Conservation (phyloP, 2,888 invertebrate genomes). For the Phyllotreta striolata region DNA sequence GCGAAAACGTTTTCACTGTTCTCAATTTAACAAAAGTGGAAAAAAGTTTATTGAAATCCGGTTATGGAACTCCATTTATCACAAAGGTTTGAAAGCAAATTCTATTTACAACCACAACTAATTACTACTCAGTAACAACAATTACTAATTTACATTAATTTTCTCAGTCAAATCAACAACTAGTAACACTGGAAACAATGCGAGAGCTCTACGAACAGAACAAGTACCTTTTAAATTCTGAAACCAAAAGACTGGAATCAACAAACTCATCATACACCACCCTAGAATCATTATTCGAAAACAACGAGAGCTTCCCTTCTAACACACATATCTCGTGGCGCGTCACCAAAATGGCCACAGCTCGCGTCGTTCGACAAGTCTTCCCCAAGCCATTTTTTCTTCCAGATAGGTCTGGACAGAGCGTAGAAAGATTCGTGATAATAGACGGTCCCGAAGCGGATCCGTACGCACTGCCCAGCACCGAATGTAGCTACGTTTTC, state of each 20-base stretch:
- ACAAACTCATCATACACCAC: slow-evolving; percentile 45
- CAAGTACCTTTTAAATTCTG: slow-evolving; percentile 68
- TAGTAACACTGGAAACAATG: slow-evolving; percentile 66
- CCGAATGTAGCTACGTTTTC: slow-evolving; percentile 84
- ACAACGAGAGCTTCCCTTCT: slow-evolving; percentile 39
- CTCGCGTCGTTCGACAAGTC: slow-evolving; percentile 73
- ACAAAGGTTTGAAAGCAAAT: slow-evolving; percentile 57
- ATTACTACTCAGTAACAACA: background rate
- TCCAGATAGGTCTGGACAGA: slow-evolving; percentile 71
- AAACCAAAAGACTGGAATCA: slow-evolving; percentile 68
- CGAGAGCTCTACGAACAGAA: slow-evolving; percentile 68
- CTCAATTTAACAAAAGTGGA: slow-evolving; percentile 71
- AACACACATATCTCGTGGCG: slow-evolving; percentile 67
- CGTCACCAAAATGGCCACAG: slow-evolving; percentile 79
- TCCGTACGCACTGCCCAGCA: slow-evolving; percentile 75
- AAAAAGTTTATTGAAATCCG: slow-evolving; percentile 58
- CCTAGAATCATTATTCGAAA: slow-evolving; percentile 49
- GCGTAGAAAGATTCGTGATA: slow-evolving; percentile 75
- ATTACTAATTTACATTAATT: slow-evolving; percentile 15
- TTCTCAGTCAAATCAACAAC: slow-evolving; percentile 67
- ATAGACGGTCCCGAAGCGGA: slow-evolving; percentile 76
- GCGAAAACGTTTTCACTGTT: slow-evolving; percentile 74
- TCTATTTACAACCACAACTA: background rate
- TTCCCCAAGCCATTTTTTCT: slow-evolving; percentile 77
- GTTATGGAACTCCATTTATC: slow-evolving; percentile 67